Evolutionary conservation across 2,113 vertebrate species (phyloP).

Genomic region (Elachura formosa): DNA sequence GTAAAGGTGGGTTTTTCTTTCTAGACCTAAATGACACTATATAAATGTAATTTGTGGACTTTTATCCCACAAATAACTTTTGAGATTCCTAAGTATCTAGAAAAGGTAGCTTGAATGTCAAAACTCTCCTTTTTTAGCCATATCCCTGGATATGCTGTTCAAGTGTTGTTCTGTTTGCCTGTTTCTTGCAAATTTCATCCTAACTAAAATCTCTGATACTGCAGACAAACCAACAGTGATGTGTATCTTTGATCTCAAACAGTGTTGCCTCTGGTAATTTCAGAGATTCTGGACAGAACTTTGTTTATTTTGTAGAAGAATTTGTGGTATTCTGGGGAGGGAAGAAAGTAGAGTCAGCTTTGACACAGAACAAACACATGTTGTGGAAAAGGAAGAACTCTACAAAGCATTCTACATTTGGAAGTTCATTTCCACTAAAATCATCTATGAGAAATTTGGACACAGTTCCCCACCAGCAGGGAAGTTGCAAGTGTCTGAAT

Average conservation of each 20-base stretch:
- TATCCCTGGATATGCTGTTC: neutral
- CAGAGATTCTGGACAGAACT: slow-evolving; percentile 36
- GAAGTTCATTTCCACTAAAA: slow-evolving; percentile 3
- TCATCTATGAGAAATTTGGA: neutral
- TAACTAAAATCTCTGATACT: slow-evolving; percentile 33
- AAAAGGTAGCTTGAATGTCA: neutral
- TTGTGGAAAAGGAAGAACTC: neutral
- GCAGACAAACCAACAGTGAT: slow-evolving; percentile 23
- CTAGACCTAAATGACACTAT: neutral
- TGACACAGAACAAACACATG: neutral
- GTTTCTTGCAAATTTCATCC: slow-evolving; percentile 49
- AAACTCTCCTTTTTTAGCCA: neutral
- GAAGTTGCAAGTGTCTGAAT: neutral
- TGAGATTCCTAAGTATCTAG: neutral
- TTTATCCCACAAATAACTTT: neutral
- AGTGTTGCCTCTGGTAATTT: slow-evolving; percentile 57
- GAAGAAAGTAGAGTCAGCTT: slow-evolving; percentile 46
- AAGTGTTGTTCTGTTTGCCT: slow-evolving; percentile 19
- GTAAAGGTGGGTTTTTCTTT: neutral
- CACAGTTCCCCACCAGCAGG: neutral
- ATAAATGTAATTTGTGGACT: neutral
- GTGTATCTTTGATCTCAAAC: slow-evolving; percentile 61
- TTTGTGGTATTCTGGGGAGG: slow-evolving; percentile 68
- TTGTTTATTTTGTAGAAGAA: slow-evolving; percentile 74
- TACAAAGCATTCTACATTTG: neutral